Evolutionary conservation across 2,113 vertebrate species (phyloP).

Genomic region (Gnathonemus longibarbis): DNA sequence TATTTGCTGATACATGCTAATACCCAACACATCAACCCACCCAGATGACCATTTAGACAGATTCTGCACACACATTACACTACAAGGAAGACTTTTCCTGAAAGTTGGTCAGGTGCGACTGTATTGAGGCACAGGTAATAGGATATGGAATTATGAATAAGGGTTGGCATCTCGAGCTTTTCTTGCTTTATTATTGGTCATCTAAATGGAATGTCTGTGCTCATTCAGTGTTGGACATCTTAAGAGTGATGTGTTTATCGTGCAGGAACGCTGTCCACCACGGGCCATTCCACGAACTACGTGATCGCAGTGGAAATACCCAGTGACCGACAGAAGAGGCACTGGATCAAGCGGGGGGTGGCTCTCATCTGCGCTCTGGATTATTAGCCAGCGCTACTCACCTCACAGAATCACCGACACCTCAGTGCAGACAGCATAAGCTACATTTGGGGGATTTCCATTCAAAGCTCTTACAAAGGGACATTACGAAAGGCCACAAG

Average conservation of each 20-base stretch:
- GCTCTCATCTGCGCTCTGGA: conserved; percentile 83
- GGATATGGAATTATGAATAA: background rate
- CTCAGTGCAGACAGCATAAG: background rate
- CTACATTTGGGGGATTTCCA: background rate
- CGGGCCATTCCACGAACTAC: conserved; percentile 81
- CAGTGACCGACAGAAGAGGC: conserved; percentile 56
- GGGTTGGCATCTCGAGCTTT: background rate
- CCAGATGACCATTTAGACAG: background rate
- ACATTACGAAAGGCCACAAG: background rate
- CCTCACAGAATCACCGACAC: background rate
- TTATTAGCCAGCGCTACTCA: conserved; percentile 52
- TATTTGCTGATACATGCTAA: background rate
- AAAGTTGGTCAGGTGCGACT: background rate
- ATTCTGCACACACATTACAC: background rate
- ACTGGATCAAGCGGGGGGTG: conserved; percentile 85
- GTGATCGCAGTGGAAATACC: conserved; percentile 80
- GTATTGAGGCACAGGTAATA: background rate
- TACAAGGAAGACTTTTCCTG: background rate
- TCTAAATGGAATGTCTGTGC: background rate
- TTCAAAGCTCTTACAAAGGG: background rate
- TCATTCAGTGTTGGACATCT: background rate
- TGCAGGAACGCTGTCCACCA: conserved; percentile 77
- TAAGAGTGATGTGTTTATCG: conserved; percentile 13
- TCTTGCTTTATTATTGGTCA: background rate
- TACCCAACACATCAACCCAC: background rate